Evolutionary conservation across 2,797 vertebrate genomes (phyloP), one percentile per base, ranked within the genome.

Genomic region (Mormyrops boulengeri): DNA sequence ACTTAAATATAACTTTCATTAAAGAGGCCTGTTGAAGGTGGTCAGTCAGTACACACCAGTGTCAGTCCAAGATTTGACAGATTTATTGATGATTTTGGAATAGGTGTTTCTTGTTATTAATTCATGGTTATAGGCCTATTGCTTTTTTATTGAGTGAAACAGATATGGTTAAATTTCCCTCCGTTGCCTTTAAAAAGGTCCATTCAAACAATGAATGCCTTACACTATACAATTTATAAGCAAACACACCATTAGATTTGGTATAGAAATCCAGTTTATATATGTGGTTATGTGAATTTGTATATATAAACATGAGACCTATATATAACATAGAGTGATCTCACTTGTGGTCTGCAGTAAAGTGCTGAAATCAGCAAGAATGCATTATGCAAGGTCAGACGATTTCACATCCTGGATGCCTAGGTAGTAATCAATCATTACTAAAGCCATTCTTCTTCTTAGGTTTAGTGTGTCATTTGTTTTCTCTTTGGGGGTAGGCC

Each of bases 361-460:
- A 95, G 93, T 94, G 93, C 96, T 95, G 95, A 95, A 92, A 96
- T 96, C 93, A 93, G 95, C 95, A 95, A 93, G 89, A 93, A 94
- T 93, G 92, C 89, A 93, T 88, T 93, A 94, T 93, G 93, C 89
- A 93, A 93, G 92, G 93, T 96, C 95, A 97, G 95, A 95, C 92
- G 91, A 62, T 89, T 89, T 92, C 88, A 91, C 87, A 91, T 90
- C 88, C 47, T 89, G 91, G 91, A 93, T 87, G 85, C 93, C 92
- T 82, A 62, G 84, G 91, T 93, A 92, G 94, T 93, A 92, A 95
- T 93, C 94, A 94, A 95, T 95, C 94, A 94, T 93, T 91, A 93
- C 92, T 91, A 91, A 91, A 90, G 90, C 91, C 92, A 90, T 93
- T 92, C 91, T 90, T 93, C 91, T 92, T 90, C 89, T 89, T 60